Percentiles rank a stretch among this genome's conserved stretches.
These are phyloP conservation scores for Pipistrellus pipistrellus DNA, from an alignment of 2,797 vertebrate species.

Conservation along the genomic window DNA sequence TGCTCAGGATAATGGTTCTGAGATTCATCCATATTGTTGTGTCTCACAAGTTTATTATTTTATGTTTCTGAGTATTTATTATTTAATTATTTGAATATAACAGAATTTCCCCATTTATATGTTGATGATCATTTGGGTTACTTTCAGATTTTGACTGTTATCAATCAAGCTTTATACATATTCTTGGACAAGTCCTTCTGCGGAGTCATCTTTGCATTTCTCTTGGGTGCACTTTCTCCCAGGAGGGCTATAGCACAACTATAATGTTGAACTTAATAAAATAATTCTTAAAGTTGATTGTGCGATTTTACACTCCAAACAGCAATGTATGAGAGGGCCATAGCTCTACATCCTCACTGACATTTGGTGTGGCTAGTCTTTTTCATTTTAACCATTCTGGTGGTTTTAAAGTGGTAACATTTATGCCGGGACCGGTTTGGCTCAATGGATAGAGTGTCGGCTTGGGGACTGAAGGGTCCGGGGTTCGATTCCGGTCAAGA, in stretches of 20 bases:
- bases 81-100: neutral
- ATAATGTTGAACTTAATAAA: conserved; percentile 14
- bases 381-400: neutral
- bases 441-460: too few species aligned
- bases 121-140: neutral
- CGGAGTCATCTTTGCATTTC: neutral
- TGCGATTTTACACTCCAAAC: neutral
- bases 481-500: too few species aligned
- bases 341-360: neutral
- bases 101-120: neutral
- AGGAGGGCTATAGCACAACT: neutral
- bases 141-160: neutral
- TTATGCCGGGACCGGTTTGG: too few species aligned
- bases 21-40: neutral
- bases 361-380: neutral
- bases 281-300: neutral
- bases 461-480: too few species aligned
- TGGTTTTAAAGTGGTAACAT: neutral
- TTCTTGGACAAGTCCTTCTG: neutral
- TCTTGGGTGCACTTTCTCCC: neutral
- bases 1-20: neutral
- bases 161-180: neutral
- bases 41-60: neutral
- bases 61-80: neutral
- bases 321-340: neutral